Base-by-base conservation (phyloP, 2,113 vertebrate species). In the Cyrtonyx montezumae region DNA sequence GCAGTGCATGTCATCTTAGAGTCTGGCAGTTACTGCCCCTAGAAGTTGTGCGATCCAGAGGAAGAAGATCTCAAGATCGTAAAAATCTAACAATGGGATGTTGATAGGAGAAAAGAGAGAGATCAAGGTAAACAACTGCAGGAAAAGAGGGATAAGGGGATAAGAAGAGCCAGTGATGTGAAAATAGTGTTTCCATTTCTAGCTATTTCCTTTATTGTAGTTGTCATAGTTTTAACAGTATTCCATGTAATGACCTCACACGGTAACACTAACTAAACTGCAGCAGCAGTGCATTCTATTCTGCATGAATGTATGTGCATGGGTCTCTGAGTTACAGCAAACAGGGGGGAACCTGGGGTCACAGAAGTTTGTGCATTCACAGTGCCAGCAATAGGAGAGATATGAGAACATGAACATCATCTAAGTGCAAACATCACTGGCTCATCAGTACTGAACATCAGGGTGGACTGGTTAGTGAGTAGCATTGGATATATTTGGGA, bases 371-470 rank as follows among this genome's bases (percentile, higher is more conserved):
- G 2, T 7, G 17, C 23, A 19, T 58, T 26, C 5, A 5, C 28
- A 19, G 8, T 70, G 30, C 11, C 40, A 70, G 25, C 8, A 56
- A 13, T 17, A 11, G 9, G 30, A 56, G 21, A 17, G 46, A 84
- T 11, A 8, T 6, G 21, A 66, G 8, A 5, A 62, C 0, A 0
- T 32, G 11, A 4, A 34, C 7, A 11, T 20, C n/a, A 13, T 3
- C 32, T 14, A 8, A 6, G 4, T 32, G 5, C 10, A 1, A 22
- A 12, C 17, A 9, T 26, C 49, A 19, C 21, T 10, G 23, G 6
- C 30, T 28, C n/a, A 53, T 46, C 3, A 1, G 14, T 8, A 70
- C 22, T 20, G 80, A 84, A 63, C 20, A 36, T 28, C 37, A 59
- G 55, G 5, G 9, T 8, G 9, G 49, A 23, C 6, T 36, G 34